Evolutionary conservation across 2,113 vertebrate species (phyloP), one percentile per base, ranked within the genome.

Genomic region (Channa argus): DNA sequence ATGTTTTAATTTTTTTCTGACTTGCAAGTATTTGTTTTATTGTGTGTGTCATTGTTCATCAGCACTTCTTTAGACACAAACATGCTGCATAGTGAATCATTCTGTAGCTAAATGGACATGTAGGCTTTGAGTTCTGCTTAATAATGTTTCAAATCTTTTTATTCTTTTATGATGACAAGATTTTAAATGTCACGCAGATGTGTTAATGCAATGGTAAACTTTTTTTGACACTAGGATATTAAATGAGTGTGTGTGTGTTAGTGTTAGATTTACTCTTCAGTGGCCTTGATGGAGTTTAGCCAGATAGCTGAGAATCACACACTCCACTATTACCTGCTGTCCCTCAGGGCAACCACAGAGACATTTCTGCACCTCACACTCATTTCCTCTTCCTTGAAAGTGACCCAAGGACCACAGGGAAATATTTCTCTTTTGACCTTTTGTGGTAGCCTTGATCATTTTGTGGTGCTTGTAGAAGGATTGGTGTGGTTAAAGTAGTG

Each of bases 1-100:
- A 99, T 98, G 97, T 97, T 98, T 97, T 97, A 96, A 97, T 97
- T 96, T 94, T 91, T 95, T 95, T 94, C 94, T 93, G 89, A 94
- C 76, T 82, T 88, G 39, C 43, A 64, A 15, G 9, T 41, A 74
- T 88, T 74, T 86, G 54, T 86, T 87, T 84, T 77, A 73, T 86
- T 73, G 61, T 71, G 38, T 83, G 14, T 80, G 9, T 81, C 34
- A 12, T 71, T 41, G 6, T 41, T 41, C 39, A 41, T 41, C 6
- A 41, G 39, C 39, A 41, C 39, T 41, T 41, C 6, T 41, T 1
- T 41, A 24, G 24, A 9, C 5, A 56, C 13, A 38, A 53, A 33
- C 34, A 49, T 24, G 39, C 8, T 8, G 13, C 1, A 15, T 11
- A 36, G 8, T 36, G 5, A 4, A 2, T 41, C 9, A 39, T 5